Evolutionary conservation across 2,113 vertebrate species (phyloP).

Genomic region (Acanthisitta chloris): DNA sequence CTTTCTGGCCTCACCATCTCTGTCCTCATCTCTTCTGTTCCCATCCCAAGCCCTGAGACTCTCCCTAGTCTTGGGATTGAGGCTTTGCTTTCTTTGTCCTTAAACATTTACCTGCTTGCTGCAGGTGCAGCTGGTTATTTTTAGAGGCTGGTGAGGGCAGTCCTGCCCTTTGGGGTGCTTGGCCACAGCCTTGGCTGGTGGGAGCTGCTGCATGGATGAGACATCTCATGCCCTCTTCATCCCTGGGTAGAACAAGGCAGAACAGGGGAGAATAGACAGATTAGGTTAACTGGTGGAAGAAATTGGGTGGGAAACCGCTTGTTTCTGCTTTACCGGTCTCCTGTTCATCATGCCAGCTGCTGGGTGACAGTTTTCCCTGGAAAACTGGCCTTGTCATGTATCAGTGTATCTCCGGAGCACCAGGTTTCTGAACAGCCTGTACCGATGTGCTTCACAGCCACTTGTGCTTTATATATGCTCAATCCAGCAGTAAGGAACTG

Average conservation of each 20-base stretch:
- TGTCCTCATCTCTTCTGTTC: background rate
- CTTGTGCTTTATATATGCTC: background rate
- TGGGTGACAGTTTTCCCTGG: background rate
- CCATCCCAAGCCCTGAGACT: background rate
- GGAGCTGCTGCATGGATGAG: rapidly evolving
- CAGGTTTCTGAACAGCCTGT: background rate
- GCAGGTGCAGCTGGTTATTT: background rate
- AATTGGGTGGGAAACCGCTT: background rate
- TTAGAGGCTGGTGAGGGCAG: background rate
- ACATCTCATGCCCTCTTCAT: background rate
- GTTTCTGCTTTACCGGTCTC: background rate
- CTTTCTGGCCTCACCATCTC: background rate
- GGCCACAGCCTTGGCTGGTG: background rate
- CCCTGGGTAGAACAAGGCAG: background rate
- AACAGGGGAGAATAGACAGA: too few species aligned
- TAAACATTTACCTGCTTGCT: background rate
- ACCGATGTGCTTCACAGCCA: background rate
- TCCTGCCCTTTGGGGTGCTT: background rate
- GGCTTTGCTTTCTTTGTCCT: background rate
- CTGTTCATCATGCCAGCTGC: background rate
- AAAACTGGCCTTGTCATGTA: background rate
- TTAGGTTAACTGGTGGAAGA: background rate
- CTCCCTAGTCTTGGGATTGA: background rate
- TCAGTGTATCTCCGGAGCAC: background rate
- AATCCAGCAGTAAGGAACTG: background rate